Conservation (phyloP, 2,797 vertebrate species). For the Pantherophis alleghaniensis region DNA sequence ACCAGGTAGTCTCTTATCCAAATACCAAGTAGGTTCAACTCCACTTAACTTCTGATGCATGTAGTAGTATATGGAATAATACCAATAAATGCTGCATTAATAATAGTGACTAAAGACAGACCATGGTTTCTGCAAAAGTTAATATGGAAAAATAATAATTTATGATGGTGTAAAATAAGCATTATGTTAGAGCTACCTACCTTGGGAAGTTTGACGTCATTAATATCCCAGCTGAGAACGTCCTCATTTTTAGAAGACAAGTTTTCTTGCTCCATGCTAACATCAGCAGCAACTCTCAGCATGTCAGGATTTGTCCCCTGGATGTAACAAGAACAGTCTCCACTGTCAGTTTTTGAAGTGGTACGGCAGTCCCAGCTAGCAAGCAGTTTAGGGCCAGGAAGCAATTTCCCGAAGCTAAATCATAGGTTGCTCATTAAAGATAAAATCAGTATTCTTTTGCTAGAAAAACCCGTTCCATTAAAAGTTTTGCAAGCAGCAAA, state of each 20-base stretch:
- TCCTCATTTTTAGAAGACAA: constrained; percentile 50
- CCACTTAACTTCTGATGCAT: neutral
- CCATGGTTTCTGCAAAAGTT: neutral
- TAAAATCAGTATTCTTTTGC: constrained; percentile 65
- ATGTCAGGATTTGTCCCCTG: constrained; percentile 38
- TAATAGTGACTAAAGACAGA: neutral
- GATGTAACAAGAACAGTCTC: constrained; percentile 15
- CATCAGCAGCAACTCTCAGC: constrained; percentile 32
- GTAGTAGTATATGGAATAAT: neutral
- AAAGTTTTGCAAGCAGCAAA: constrained; percentile 66
- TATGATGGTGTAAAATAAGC: neutral
- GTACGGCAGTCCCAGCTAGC: constrained; percentile 46
- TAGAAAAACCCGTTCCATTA: constrained; percentile 70
- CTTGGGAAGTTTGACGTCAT: constrained; percentile 79
- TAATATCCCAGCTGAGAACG: constrained; percentile 76
- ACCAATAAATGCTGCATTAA: neutral
- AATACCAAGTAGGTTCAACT: neutral
- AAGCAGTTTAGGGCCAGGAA: constrained; percentile 63
- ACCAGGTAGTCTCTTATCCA: neutral
- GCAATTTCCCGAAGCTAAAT: constrained; percentile 64
- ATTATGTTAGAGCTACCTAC: constrained; percentile 54
- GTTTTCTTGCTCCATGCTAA: constrained; percentile 56
- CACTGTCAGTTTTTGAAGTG: constrained; percentile 46
- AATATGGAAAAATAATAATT: neutral
- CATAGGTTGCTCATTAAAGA: constrained; percentile 64